phyloP scores from a whole-genome alignment of 2,797 vertebrate species.

The Sebastes flavidus region DNA sequence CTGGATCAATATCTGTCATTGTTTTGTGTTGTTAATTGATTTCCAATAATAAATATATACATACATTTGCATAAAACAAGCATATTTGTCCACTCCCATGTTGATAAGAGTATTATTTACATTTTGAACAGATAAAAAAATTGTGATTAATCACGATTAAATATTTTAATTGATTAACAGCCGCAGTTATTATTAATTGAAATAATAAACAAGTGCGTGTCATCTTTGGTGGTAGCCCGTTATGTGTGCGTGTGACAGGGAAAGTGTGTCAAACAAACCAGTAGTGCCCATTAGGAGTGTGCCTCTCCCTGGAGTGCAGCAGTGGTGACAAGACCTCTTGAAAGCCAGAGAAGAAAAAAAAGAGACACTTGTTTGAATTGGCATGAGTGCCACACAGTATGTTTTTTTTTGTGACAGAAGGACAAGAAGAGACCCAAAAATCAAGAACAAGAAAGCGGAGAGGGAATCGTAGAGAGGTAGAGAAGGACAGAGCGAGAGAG shows the following conservation, averaged over 20 bases:
- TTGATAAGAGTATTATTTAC: too few relatives aligned
- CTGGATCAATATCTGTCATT: too few relatives aligned
- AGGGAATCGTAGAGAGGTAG: not conserved
- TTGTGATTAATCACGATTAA: not conserved
- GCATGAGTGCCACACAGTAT: not conserved
- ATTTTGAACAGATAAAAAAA: too few relatives aligned
- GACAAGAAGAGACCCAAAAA: not conserved
- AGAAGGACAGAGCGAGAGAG: not conserved
- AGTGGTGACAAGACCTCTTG: constrained; percentile 15
- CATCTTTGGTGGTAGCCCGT: not conserved
- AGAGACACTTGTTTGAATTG: constrained; percentile 37
- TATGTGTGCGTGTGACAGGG: not conserved
- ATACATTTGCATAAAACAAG: too few relatives aligned
- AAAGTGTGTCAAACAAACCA: not conserved
- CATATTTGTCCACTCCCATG: too few relatives aligned
- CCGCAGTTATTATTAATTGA: not conserved
- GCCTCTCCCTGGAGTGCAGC: constrained; percentile 18
- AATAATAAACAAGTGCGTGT: not conserved
- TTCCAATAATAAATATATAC: too few relatives aligned
- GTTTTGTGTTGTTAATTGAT: too few relatives aligned
- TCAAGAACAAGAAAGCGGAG: not conserved
- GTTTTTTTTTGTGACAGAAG: constrained; percentile 8
- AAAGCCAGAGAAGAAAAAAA: constrained; percentile 6
- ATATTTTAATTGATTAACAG: too few relatives aligned
- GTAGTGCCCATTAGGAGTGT: not conserved